These are phyloP conservation scores for Phyllostomus hastatus DNA, from an alignment of 2,113 vertebrate species.

Conservation along the genomic window DNA sequence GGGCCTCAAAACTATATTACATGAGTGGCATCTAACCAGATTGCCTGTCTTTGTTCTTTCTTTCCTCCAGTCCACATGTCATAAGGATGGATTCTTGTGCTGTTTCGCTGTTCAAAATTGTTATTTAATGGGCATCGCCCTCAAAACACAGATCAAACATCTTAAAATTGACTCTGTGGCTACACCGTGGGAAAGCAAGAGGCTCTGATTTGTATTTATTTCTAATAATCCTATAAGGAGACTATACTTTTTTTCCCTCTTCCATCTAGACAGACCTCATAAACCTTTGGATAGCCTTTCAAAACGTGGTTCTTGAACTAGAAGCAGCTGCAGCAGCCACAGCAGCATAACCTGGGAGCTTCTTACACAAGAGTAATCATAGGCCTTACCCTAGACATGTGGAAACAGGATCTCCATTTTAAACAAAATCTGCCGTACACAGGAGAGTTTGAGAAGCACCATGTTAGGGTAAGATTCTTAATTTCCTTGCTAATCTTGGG, in stretches of 20 bases:
- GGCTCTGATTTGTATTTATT: background rate
- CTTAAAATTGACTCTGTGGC: background rate
- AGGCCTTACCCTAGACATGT: background rate
- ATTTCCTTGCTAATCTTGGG: background rate
- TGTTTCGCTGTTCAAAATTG: background rate
- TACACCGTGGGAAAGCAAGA: background rate
- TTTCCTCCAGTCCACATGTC: background rate
- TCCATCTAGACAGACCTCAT: background rate
- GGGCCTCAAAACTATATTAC: background rate
- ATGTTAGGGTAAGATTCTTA: background rate
- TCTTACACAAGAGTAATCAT: background rate
- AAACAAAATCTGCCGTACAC: background rate
- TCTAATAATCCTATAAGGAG: background rate
- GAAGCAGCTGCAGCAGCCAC: no score
- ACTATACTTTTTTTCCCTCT: background rate
- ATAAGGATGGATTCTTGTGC: background rate
- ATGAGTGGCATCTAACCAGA: background rate
- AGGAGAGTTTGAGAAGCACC: background rate
- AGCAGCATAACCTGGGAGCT: background rate
- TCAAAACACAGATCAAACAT: background rate
- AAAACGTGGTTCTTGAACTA: no score
- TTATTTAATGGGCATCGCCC: background rate
- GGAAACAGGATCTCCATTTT: background rate
- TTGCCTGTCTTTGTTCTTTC: background rate
- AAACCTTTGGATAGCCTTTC: background rate